phyloP scores from a whole-genome alignment of 2,113 vertebrate species.

The Crotophaga sulcirostris region DNA sequence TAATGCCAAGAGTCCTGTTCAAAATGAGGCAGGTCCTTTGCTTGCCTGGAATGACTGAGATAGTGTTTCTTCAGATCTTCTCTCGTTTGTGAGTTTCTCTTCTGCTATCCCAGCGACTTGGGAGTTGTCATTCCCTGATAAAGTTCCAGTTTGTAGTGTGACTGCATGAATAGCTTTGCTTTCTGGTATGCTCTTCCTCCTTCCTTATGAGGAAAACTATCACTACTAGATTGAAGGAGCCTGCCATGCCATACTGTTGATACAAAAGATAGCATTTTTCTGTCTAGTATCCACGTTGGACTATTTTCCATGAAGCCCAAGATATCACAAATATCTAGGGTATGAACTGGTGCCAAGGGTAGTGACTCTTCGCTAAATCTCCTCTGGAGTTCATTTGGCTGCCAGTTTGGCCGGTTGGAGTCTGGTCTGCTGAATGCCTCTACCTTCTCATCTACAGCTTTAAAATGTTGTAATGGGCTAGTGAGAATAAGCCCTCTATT shows the following conservation, averaged over 20 bases:
- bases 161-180: not conserved
- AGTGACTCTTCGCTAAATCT: not conserved
- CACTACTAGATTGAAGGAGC: not conserved
- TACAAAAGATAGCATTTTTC: not conserved
- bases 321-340: not conserved
- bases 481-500: not conserved
- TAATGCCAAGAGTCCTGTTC: not conserved
- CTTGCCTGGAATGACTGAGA: not conserved
- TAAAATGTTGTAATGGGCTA: not conserved
- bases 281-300: not conserved
- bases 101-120: not conserved
- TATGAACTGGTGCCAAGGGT: fast-evolving
- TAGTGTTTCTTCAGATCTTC: not conserved
- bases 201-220: not conserved
- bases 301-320: not conserved
- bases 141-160: not conserved
- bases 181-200: not conserved
- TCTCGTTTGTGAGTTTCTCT: not conserved
- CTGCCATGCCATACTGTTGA: not conserved
- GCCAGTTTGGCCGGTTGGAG: not conserved
- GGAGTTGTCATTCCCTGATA: not conserved
- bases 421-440: not conserved
- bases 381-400: not conserved
- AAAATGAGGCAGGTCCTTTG: not conserved
- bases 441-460: not conserved